These are phyloP conservation scores for Hydriomena furcata DNA, from an alignment of 2,888 invertebrate species.

Conservation along the genomic window DNA sequence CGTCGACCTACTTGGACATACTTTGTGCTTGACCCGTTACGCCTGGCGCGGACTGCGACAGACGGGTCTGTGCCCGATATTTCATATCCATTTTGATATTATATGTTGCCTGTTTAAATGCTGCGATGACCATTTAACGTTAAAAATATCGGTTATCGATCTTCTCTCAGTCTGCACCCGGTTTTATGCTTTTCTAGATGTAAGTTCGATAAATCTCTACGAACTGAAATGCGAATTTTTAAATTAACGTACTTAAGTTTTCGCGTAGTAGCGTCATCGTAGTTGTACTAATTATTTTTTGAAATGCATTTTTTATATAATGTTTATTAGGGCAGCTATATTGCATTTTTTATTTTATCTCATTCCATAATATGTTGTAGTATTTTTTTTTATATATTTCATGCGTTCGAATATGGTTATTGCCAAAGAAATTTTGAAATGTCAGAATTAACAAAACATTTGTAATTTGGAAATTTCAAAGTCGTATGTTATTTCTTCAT, in stretches of 20 bases:
- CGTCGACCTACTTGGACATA: constrained; percentile 54
- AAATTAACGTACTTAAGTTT: constrained; percentile 77
- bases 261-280: constrained; percentile 49
- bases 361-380: constrained; percentile 68
- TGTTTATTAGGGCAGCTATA: constrained; percentile 76
- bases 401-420: constrained; percentile 65
- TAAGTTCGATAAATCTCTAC: constrained; percentile 69
- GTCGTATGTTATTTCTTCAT: constrained; percentile 50
- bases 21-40: constrained; percentile 32
- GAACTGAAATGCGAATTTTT: constrained; percentile 68
- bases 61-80: constrained; percentile 28
- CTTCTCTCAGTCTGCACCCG: constrained; percentile 65
- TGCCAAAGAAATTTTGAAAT: constrained; percentile 75
- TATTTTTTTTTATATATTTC: constrained; percentile 57
- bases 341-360: constrained; percentile 66
- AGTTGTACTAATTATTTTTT: constrained; percentile 75
- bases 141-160: constrained; percentile 14
- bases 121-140: background rate
- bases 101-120: constrained; percentile 7
- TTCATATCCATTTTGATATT: constrained; percentile 6
- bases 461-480: constrained; percentile 52
- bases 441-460: constrained; percentile 56
- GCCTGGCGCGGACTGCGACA: constrained; percentile 44
- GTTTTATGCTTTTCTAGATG: constrained; percentile 64
- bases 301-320: constrained; percentile 69